A percentile compares a stretch with the other conserved stretches of the same genome.
These are phyloP conservation scores for Parnassius glacialis DNA, from an alignment of 2,888 invertebrate genomes.

Conservation along the genomic window DNA sequence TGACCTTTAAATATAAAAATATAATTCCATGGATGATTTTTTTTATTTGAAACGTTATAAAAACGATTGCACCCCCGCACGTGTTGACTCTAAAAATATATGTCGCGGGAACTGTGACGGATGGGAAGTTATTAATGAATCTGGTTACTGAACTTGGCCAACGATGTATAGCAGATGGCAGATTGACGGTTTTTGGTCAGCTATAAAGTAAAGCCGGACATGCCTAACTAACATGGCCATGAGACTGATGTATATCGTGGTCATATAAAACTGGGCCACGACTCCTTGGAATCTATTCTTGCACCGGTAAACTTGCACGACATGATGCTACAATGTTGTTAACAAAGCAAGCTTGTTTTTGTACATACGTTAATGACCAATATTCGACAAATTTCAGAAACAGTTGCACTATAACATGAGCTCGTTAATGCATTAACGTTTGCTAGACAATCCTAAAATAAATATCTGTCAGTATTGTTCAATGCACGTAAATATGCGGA, in stretches of 20 bases:
- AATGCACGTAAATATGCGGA: conserved; percentile 4
- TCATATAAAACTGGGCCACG: conserved; percentile 61
- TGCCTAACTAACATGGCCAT: conserved; percentile 50
- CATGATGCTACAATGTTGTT: conserved; percentile 63
- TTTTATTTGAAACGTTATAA: background rate
- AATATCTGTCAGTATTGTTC: conserved; percentile 6
- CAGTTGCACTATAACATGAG: conserved; percentile 48
- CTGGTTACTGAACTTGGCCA: background rate
- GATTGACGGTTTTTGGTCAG: conserved; percentile 35
- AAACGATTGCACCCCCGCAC: background rate
- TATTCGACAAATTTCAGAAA: conserved; percentile 42
- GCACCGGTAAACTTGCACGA: conserved; percentile 47
- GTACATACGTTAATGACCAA: conserved; percentile 38
- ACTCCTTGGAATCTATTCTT: conserved; percentile 64
- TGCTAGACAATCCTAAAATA: conserved; percentile 29
- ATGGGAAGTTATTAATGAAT: background rate
- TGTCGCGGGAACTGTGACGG: background rate
- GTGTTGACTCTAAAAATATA: background rate
- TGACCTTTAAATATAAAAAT: too few species aligned
- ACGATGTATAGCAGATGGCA: background rate
- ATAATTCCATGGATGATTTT: too few species aligned
- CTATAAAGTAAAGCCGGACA: conserved; percentile 62
- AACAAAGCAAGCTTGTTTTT: conserved; percentile 45
- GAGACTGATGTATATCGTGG: conserved; percentile 50
- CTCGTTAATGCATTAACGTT: conserved; percentile 54